A percentile compares a stretch with the other conserved stretches of the same genome.
Evolutionary conservation across 2,797 vertebrate genomes (phyloP).

Genomic region (Lepus townsendii): DNA sequence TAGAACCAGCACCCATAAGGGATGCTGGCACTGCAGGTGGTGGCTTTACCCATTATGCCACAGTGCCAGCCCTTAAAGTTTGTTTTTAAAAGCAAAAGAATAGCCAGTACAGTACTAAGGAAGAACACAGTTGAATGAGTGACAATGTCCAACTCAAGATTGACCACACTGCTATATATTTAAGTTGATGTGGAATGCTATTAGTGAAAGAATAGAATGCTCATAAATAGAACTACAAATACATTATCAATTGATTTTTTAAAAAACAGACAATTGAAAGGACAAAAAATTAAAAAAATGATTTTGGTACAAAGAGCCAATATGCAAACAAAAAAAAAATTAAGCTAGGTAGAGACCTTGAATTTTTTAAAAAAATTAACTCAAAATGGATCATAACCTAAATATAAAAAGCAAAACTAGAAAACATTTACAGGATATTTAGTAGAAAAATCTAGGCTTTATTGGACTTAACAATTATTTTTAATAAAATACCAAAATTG

Average conservation of each 20-base stretch:
- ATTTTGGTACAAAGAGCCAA: neutral
- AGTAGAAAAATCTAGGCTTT: neutral
- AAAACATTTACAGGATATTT: neutral
- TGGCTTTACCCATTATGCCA: too few species aligned
- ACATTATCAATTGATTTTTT: too few species aligned
- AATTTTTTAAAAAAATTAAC: neutral
- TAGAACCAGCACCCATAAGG: too few species aligned
- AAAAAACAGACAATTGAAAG: neutral
- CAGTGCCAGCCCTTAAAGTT: too few species aligned
- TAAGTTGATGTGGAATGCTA: neutral
- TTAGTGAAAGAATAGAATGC: neutral
- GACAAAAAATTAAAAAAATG: neutral
- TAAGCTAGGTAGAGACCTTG: neutral
- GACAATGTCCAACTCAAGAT: neutral
- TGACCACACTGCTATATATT: neutral
- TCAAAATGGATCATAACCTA: neutral
- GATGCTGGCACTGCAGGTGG: too few species aligned
- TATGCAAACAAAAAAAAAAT: neutral
- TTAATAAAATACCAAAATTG: neutral
- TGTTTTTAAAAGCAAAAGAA: neutral
- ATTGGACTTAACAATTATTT: neutral
- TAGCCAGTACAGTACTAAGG: neutral
- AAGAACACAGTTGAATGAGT: neutral
- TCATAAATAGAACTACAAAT: neutral
- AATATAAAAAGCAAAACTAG: neutral